Evolutionary conservation across 1,140 invertebrate genomes (phyloP), one percentile per base, ranked within the genome.

Genomic region (roundworm (Caenorhabditis elegans)): DNA sequence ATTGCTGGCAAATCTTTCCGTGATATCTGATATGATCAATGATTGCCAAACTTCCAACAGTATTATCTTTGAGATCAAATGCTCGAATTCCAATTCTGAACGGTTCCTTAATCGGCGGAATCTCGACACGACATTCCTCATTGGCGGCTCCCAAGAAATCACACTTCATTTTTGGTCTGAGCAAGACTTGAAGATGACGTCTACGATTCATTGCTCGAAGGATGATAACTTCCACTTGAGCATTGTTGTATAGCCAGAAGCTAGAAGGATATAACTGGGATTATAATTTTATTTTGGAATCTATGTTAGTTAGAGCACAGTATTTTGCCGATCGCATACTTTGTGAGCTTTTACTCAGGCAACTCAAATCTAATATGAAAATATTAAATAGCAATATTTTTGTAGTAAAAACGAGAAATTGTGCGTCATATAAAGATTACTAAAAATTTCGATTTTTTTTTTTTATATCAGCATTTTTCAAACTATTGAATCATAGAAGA

Each of bases 171-270:
- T 80, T 34, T 10, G 84, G 84, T 53, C 83, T 76, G 28, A 77
- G 34, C n/a, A 85, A 8, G 22, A 82, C 81, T 75, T 82, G 81
- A 24, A 83, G 43, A 53, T 83, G 76, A 34, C 47, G 31, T 53
- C 82, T 78, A 48, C 82, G 34, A 46, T 78, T 83, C 76, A 78
- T 78, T 24, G 82, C 53, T 13, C 82, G 82, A 8, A 85, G 75
- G 31, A 85, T 70, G 8, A 85, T 49, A 1, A 85, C 84, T 85
- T 85, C 83, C 3, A 85, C 49, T 78, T 85, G 80, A 13, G 84
- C 84, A 39, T 85, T 60, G 49, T 85, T 85, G 53, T 85, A 85
- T 5, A 85, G 51, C 84, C 84, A 85, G 48, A 86, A 85, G 28
- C 84, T 85, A 34, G 82, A 84, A 43, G n/a, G n/a, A n/a, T n/a